Base-by-base conservation (phyloP, 2,797 vertebrate genomes). In the Aplochiton taeniatus region DNA sequence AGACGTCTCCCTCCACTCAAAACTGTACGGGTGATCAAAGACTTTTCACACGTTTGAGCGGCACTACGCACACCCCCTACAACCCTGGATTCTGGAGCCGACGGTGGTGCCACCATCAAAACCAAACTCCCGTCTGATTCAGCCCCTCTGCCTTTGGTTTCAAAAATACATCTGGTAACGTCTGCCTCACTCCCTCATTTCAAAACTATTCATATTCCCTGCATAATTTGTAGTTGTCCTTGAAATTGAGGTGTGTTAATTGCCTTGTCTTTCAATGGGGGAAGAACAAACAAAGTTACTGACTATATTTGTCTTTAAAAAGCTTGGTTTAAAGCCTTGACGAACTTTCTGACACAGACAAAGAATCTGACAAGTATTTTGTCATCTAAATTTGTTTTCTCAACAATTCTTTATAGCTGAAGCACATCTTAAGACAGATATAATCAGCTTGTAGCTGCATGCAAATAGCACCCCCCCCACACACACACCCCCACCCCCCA, bases 11-110 rank as follows among this genome's bases (percentile, higher is more conserved):
- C 58, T 64, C 66, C 73, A 59, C 74, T 78, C 60, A 75, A 65
- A 76, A 78, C 17, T 65, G 75, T 69, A 73, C 60, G 45, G 10
- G 54, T 74, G 83, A 84, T 86, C 80, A 87, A 82, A 82, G 69
- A 41, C 47, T 60, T 56, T 47, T 69, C 65, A 66, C 63, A 65
- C n/a, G n/a, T 66, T 82, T 78, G 72, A 78, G 4, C 20, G 17
- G 62, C 70, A 65, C 77, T 69, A 74, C 69, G 78, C 59, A 76
- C 59, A 71, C 60, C 74, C 65, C 74, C 43, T 10, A 70, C 70
- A 68, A 65, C 55, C 47, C 50, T 42, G n/a, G 17, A 17, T 72
- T 79, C 75, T 68, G 72, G 58, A 78, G 73, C 58, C 58, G 4
- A 74, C 64, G 72, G 76, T 31, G 31, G 31, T 11, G 74, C 78